Evolutionary conservation across 2,888 invertebrate genomes (phyloP), one percentile per base, ranked within the genome.

Genomic region (Luperina testacea): DNA sequence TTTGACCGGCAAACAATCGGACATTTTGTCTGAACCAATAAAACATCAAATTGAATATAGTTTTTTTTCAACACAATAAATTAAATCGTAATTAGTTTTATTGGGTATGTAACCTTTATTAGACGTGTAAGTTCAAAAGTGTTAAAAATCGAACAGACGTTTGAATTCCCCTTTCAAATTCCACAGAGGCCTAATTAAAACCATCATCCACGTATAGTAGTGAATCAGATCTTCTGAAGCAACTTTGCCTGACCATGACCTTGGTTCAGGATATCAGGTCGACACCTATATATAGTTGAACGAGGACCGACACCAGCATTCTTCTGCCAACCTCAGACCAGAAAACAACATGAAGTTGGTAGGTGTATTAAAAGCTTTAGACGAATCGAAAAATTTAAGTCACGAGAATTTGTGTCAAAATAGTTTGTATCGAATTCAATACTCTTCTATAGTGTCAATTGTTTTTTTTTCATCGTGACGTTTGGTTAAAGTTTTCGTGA

Each of bases 261-360:
- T 94, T 96, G 96, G 90, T 94, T 93, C 85, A 96, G 95, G 90
- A 82, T 88, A 87, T 82, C 87, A 86, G 85, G 83, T 88, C 87
- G 67, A 79, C 90, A 90, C 89, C 91, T 96, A 96, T 96, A 96
- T 93, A 96, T 95, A 92, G 92, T 83, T 88, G 86, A 82, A 88
- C 77, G 80, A 88, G 87, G 82, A 85, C 85, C 76, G 78, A 87
- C 83, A 89, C 87, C 91, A 92, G 90, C 96, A 96, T 94, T 96
- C 95, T 89, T 89, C 88, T 88, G 91, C 90, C 91, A 92, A 91
- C 91, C 90, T 86, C 91, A 88, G 92, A 90, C 88, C 89, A 89
- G 91, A 87, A 90, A 92, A 84, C 95, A 96, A 92, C 95, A 96
- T 96, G 96, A 93, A 96, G 95, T 92, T 94, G 96, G 96, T 96